Evolutionary conservation across 1,140 invertebrate species (phyloP).

Genomic region (Drosophila athabasca): DNA sequence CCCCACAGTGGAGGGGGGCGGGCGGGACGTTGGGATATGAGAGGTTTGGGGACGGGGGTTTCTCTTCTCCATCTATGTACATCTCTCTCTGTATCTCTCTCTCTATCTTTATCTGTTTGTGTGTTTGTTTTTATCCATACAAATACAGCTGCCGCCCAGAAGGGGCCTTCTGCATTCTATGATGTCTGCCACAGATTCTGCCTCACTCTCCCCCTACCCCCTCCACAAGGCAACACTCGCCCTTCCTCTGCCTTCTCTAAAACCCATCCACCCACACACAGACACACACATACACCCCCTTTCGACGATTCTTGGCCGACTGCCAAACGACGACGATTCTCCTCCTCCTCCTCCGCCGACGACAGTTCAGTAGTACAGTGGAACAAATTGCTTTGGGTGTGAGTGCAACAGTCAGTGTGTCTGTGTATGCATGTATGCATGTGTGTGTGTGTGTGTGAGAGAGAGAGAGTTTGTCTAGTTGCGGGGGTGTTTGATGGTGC

Average conservation of each 20-base stretch:
- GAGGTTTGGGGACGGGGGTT: background rate
- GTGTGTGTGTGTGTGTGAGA: conserved; percentile 13
- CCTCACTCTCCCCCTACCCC: conserved; percentile 2
- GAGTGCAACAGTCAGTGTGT: conserved; percentile 57
- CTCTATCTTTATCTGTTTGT: conserved; percentile 6
- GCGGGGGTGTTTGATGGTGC: conserved; percentile 12
- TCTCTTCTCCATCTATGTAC: conserved; percentile 7
- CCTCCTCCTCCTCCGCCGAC: background rate
- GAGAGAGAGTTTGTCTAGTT: conserved; percentile 28
- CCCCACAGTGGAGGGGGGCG: background rate
- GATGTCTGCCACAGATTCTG: conserved; percentile 11
- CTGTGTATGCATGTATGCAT: conserved; percentile 12
- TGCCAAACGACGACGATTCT: conserved; percentile 60
- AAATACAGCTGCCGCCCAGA: conserved; percentile 51
- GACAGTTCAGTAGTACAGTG: conserved; percentile 78
- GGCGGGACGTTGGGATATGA: background rate
- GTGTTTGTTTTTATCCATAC: conserved; percentile 23
- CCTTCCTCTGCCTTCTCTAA: background rate
- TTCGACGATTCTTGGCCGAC: conserved; percentile 56
- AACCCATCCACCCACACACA: background rate
- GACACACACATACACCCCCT: background rate
- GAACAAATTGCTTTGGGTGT: conserved; percentile 65
- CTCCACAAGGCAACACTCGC: background rate
- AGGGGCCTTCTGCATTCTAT: conserved; percentile 19
- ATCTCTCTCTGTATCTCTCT: conserved; percentile 3